These are phyloP conservation scores for Epinotia nisella DNA, from an alignment of 2,888 invertebrate species.

Conservation along the genomic window DNA sequence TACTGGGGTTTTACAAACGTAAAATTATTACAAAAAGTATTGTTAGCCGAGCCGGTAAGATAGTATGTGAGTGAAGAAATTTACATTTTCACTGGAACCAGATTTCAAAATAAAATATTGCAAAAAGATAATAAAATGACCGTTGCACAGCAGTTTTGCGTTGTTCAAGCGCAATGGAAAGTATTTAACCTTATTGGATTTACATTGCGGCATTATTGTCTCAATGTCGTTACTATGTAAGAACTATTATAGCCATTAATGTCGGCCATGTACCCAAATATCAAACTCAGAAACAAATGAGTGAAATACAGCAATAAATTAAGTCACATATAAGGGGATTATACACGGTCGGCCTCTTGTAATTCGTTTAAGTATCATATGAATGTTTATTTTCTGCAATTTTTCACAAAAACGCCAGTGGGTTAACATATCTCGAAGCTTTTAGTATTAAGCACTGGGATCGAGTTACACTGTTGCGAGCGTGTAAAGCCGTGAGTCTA, in stretches of 20 bases:
- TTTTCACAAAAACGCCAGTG: conserved; percentile 36
- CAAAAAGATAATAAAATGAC: not conserved
- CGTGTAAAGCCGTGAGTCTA: not conserved
- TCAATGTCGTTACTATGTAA: conserved; percentile 22
- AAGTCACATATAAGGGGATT: conserved; percentile 24
- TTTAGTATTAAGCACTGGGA: conserved; percentile 40
- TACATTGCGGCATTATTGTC: conserved; percentile 18
- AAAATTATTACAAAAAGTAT: not conserved
- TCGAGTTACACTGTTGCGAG: conserved; percentile 20
- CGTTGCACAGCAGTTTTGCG: conserved; percentile 6
- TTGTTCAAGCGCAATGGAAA: conserved; percentile 14
- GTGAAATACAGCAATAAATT: conserved; percentile 16
- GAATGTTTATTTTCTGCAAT: conserved; percentile 34
- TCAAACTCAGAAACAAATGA: conserved; percentile 24
- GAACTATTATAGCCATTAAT: not conserved
- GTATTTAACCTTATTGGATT: conserved; percentile 39
- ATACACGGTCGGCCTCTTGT: conserved; percentile 11
- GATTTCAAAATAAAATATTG: conserved; percentile 5
- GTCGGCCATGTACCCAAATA: conserved; percentile 5
- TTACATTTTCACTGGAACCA: not conserved
- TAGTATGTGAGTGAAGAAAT: not conserved
- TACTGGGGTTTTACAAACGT: not conserved
- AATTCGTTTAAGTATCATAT: conserved; percentile 31
- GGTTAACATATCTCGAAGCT: conserved; percentile 48
- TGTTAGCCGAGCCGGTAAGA: too few relatives aligned